Evolutionary conservation across 2,113 vertebrate genomes (phyloP), one percentile per base, ranked within the genome.

Genomic region (Melanerpes aurifrons): DNA sequence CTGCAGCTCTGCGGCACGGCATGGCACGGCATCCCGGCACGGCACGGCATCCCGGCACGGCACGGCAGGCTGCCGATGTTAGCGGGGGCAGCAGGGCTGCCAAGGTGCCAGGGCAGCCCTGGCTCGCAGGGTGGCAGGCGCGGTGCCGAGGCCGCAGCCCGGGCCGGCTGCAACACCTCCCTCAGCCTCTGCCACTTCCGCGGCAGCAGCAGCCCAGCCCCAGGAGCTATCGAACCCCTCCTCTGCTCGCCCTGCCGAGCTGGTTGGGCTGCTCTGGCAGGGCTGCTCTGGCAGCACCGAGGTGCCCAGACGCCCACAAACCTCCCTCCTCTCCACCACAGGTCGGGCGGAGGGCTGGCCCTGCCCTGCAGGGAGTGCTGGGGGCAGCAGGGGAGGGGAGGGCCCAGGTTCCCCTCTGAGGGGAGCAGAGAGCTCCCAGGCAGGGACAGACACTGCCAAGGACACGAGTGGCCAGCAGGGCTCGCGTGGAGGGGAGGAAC

Each of bases 161-260:
- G 79, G 87, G 68, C 78, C 9, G 85, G 63, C 89, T 59, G 58
- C 61, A 22, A 74, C 89, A 82, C 19, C 50, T 53, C 68, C 68
- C 58, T 63, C 45, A 25, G 78, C 68, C 58, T 58, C 45, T 48
- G 78, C 25, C 82, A 15, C 67, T 87, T 61, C 74, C 77, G 62
- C 90, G 54, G 92, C 82, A 94, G 87, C 95, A 93, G 90, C 86
- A 75, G 83, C 95, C 95, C 91, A 88, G 70, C 4, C 85, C 93
- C 66, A 25, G 86, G 83, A 95, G 96, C 91, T 35, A 6, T 35
- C 35, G 13, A 91, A 84, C 9, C 61, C 2, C 15, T 40, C 50
- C 82, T 68, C 86, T 37, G 88, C 92, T 82, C 28, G 37, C 91
- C 95, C 93, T 15, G 96, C 74, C 20, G 8, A 84, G 91, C 94